Conservation (phyloP, 2,797 vertebrate species). For the Gila robusta region DNA sequence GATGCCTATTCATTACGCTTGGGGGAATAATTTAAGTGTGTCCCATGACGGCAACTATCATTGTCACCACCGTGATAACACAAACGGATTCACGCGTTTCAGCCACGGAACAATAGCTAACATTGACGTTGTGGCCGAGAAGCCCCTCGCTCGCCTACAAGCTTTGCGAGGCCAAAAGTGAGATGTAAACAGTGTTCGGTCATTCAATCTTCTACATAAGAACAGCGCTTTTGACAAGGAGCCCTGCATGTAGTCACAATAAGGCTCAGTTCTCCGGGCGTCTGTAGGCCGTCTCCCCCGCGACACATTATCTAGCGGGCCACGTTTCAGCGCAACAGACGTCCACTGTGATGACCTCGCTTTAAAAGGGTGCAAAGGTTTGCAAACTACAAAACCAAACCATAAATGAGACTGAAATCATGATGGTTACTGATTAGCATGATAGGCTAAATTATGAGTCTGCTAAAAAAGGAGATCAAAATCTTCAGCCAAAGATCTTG, state of each 20-base stretch:
- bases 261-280: conserved; percentile 66
- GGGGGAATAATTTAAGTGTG: conserved; percentile 61
- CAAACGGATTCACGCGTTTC: conserved; percentile 57
- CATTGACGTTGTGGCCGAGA: conserved; percentile 64
- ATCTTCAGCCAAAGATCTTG: background rate
- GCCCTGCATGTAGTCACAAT: conserved; percentile 71
- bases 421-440: background rate
- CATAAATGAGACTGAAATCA: background rate
- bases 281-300: conserved; percentile 67
- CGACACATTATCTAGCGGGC: conserved; percentile 76
- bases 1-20: conserved; percentile 64
- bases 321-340: conserved; percentile 79
- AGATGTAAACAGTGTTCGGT: conserved; percentile 80
- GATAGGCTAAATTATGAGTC: background rate
- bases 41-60: conserved; percentile 56
- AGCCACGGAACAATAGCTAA: conserved; percentile 60
- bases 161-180: conserved; percentile 68
- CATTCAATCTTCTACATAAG: conserved; percentile 78
- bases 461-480: background rate
- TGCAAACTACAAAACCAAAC: background rate
- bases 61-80: conserved; percentile 39
- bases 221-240: conserved; percentile 77
- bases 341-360: conserved; percentile 68
- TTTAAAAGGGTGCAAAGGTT: background rate
- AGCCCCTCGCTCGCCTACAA: conserved; percentile 61